Evolutionary conservation across 37 sponge, comb jelly and placozoan species (phyloP).

Genomic region (Cliona cf. orientalis): DNA sequence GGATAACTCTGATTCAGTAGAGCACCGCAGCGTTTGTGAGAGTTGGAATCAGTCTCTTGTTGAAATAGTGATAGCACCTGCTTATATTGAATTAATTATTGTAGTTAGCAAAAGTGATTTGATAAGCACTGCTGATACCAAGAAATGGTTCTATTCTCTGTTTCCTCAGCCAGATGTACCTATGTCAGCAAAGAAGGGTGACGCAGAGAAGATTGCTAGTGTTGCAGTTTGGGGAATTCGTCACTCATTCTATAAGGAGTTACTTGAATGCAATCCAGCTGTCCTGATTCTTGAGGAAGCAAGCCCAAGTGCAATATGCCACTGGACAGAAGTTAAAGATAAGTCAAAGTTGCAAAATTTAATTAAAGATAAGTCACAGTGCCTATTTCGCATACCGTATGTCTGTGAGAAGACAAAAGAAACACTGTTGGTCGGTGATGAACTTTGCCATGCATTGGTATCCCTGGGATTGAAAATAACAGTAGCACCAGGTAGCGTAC

Average conservation of each 20-base stretch:
- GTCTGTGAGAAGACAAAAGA: not conserved
- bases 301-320: not conserved
- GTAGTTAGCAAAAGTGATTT: too few relatives aligned
- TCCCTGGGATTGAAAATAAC: constrained; percentile 47
- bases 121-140: too few relatives aligned
- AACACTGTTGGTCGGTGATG: not conserved
- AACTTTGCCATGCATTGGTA: constrained; percentile 8
- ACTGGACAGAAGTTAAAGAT: too few relatives aligned
- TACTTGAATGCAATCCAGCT: constrained; percentile 11
- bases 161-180: too few relatives aligned
- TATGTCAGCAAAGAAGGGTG: too few relatives aligned
- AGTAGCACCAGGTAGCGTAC: not conserved
- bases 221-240: not conserved
- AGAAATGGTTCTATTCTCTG: constrained; percentile 48
- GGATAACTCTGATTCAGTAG: constrained; percentile 62
- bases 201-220: not conserved
- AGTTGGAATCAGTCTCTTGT: constrained; percentile 51
- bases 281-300: too few relatives aligned
- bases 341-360: too few relatives aligned
- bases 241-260: not conserved
- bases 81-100: constrained; percentile 61
- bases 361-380: not conserved
- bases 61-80: constrained; percentile 17
- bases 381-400: constrained; percentile 6
- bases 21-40: not conserved